Evolutionary conservation across 2,113 vertebrate species (phyloP).

Genomic region (Talpa occidentalis): DNA sequence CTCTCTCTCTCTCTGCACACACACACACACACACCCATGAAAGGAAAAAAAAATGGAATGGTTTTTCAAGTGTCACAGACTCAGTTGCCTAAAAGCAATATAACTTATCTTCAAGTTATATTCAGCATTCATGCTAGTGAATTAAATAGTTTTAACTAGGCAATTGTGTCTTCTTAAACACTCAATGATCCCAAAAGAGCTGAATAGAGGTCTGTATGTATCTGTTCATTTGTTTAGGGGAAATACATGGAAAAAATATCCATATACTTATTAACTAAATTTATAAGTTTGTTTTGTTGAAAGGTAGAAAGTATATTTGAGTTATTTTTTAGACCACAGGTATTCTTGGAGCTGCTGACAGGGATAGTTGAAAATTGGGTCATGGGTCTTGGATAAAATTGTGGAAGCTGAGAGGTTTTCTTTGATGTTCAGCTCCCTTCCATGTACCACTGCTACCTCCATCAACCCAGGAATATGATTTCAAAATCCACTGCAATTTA

Average conservation of each 20-base stretch:
- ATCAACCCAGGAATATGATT: neutral
- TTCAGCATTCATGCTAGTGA: neutral
- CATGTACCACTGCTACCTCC: rapidly evolving
- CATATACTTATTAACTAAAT: neutral
- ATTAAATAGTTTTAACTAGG: neutral
- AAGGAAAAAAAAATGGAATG: neutral
- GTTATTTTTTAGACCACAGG: neutral
- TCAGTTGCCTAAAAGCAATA: neutral
- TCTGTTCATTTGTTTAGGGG: neutral
- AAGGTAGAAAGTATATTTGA: neutral
- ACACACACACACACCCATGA: rapidly evolving
- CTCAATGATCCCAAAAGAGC: neutral
- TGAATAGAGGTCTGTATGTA: neutral
- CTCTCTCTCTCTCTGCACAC: too few relatives aligned
- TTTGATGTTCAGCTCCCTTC: neutral
- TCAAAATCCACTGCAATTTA: slow-evolving; percentile 1
- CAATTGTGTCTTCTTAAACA: neutral
- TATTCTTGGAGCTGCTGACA: neutral
- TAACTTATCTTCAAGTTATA: neutral
- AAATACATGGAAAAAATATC: neutral
- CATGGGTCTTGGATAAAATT: neutral
- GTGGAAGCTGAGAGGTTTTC: neutral
- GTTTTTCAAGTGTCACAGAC: neutral
- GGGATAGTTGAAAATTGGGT: neutral
- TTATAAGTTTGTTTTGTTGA: slow-evolving; percentile 42